Conservation (phyloP, 2,888 invertebrate species). For the Cyaniris semiargus region DNA sequence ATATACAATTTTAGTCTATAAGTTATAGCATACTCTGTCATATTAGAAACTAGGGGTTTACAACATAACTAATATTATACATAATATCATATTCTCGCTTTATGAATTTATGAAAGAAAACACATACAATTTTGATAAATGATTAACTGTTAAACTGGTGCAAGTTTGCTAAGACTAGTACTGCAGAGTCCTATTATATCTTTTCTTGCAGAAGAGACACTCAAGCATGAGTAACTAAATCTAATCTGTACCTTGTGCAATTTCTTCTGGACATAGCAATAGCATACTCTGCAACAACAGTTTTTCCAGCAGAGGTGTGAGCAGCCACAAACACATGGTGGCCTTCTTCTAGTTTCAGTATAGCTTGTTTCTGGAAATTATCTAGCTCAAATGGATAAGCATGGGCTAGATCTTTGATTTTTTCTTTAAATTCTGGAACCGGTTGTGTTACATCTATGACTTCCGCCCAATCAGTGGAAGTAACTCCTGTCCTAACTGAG, state of each 20-base stretch:
- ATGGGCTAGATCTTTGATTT: slow-evolving; percentile 91
- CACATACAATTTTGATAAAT: no score
- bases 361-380: slow-evolving; percentile 98
- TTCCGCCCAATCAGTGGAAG: slow-evolving; percentile 92
- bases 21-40: no score
- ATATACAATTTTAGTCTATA: no score
- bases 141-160: no score
- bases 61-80: no score
- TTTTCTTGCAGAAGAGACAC: no score
- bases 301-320: slow-evolving; percentile 99
- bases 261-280: slow-evolving; percentile 96
- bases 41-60: no score
- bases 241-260: slow-evolving; percentile 85
- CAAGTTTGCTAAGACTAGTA: no score
- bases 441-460: slow-evolving; percentile 90
- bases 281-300: slow-evolving; percentile 99
- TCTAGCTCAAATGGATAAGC: slow-evolving; percentile 95
- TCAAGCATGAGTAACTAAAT: neutral
- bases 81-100: no score
- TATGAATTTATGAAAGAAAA: no score
- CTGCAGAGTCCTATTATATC: no score
- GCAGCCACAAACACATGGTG: slow-evolving; percentile 99
- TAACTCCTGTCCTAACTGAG: slow-evolving; percentile 61
- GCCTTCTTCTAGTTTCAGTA: slow-evolving; percentile 94
- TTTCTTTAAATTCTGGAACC: slow-evolving; percentile 89